A percentile compares a stretch with the other conserved stretches of the same genome.
Conservation (phyloP, 2,113 vertebrate species). For the Herpetotheres cachinnans region DNA sequence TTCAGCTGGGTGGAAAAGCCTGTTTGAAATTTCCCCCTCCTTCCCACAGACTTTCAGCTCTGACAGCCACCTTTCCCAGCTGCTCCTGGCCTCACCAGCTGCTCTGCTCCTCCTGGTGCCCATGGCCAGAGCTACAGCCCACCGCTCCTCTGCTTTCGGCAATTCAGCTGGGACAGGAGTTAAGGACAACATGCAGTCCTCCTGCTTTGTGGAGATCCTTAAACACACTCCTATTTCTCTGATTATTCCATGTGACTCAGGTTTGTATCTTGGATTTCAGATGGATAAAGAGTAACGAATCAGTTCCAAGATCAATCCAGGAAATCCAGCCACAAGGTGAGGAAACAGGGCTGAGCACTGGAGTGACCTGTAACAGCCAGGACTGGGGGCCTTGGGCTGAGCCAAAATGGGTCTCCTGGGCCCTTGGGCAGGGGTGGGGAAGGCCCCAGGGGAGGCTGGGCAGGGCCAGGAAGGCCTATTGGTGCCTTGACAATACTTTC, state of each 20-base stretch:
- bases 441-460: not conserved
- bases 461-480: not conserved
- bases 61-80: not conserved
- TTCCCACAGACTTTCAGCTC: not conserved
- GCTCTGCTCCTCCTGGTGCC: not conserved
- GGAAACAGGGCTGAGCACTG: not conserved
- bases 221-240: not conserved
- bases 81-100: not conserved
- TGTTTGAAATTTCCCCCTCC: not conserved
- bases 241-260: not conserved
- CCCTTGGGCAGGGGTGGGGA: not conserved
- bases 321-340: not conserved
- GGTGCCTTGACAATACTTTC: not conserved
- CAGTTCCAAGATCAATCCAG: not conserved
- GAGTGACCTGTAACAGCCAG: not conserved
- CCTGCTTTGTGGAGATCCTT: not conserved
- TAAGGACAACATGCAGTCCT: not conserved
- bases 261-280: not conserved
- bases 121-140: not conserved
- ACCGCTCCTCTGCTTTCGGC: not conserved
- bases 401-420: not conserved
- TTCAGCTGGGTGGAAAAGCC: not conserved
- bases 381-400: not conserved
- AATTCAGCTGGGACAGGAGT: accelerated
- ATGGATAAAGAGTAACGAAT: accelerated